phyloP scores from a whole-genome alignment of 2,113 vertebrate species.

The Sprattus sprattus region DNA sequence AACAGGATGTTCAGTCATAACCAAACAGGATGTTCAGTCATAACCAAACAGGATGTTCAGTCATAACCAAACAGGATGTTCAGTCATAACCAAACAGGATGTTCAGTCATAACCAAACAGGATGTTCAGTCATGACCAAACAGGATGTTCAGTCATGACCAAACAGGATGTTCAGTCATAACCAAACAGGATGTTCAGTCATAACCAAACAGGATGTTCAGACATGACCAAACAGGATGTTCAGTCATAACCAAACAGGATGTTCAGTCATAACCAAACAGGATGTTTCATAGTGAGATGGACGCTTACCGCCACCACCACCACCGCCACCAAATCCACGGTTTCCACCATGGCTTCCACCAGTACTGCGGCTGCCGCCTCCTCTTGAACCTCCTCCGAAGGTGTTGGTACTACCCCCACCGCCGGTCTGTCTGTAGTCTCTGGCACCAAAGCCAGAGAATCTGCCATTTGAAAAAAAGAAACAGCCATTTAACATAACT shows the following conservation, averaged over 20 bases:
- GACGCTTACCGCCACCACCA: conserved; percentile 69
- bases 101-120: too few relatives aligned
- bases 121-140: too few relatives aligned
- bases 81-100: too few relatives aligned
- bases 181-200: background rate
- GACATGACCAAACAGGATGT: background rate
- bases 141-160: too few relatives aligned
- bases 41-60: too few relatives aligned
- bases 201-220: background rate
- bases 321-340: conserved; percentile 84
- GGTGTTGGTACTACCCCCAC: conserved; percentile 69
- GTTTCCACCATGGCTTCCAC: conserved; percentile 75
- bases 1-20: too few relatives aligned
- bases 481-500: too few relatives aligned
- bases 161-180: too few relatives aligned
- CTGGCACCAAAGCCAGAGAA: conserved; percentile 93
- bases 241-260: background rate
- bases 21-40: background rate
- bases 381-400: conserved; percentile 78
- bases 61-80: too few relatives aligned
- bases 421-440: conserved; percentile 89
- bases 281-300: conserved; percentile 19
- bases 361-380: conserved; percentile 73
- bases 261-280: too few relatives aligned
- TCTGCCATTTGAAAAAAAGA: conserved; percentile 55